A percentile compares a stretch with the other conserved stretches of the same genome.
These are phyloP conservation scores for Orius insidiosus DNA, from an alignment of 1,140 invertebrate genomes.

Conservation along the genomic window DNA sequence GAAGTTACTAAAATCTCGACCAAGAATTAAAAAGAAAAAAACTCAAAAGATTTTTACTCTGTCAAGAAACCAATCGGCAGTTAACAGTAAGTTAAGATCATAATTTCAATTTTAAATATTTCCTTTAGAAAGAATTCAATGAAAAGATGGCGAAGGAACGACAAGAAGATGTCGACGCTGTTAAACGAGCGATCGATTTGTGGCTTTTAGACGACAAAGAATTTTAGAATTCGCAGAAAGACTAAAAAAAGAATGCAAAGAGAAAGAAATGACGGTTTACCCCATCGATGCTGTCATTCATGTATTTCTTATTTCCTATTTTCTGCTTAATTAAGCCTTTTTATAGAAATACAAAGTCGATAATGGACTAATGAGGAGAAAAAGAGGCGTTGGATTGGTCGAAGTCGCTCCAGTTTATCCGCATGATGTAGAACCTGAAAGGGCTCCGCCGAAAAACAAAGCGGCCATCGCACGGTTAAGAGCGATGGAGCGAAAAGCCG, in stretches of 20 bases:
- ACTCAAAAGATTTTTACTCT: conserved; percentile 7
- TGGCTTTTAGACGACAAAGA: conserved; percentile 17
- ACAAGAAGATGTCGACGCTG: conserved; percentile 13
- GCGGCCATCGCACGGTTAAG: too few species aligned
- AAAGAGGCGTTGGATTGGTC: too few species aligned
- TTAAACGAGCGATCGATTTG: conserved; percentile 12
- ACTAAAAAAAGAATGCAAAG: conserved; percentile 14
- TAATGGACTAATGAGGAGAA: too few species aligned
- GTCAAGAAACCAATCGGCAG: background rate
- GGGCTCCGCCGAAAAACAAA: too few species aligned
- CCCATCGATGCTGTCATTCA: too few species aligned
- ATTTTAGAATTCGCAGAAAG: conserved; percentile 15
- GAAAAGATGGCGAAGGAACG: conserved; percentile 12
- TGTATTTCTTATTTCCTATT: too few species aligned
- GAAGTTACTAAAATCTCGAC: conserved; percentile 12
- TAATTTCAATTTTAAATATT: background rate
- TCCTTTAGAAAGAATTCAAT: conserved; percentile 11
- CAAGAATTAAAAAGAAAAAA: conserved; percentile 12
- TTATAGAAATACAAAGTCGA: too few species aligned
- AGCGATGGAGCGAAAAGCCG: too few species aligned
- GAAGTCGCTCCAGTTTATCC: too few species aligned
- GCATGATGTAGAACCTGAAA: too few species aligned
- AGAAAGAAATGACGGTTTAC: too few species aligned
- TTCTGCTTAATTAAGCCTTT: too few species aligned
- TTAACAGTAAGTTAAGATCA: conserved; percentile 5